Evolutionary conservation across 2,888 invertebrate genomes (phyloP), one percentile per base, ranked within the genome.

Genomic region (Tuberolachnus salignus): DNA sequence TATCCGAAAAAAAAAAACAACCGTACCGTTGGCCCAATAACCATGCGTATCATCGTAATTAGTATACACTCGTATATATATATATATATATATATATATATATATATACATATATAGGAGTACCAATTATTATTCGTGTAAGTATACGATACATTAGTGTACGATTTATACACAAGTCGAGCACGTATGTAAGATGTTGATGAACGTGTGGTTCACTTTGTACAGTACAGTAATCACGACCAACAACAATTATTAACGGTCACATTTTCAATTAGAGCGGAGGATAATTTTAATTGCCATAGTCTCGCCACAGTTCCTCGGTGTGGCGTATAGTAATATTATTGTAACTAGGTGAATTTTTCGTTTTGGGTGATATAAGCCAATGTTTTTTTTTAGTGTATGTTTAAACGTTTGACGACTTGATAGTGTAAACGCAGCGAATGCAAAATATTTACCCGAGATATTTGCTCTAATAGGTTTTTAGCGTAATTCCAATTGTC

Each of bases 261-360:
- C 63, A n/a, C 42, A 13, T 67, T 44, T 42, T 59, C 59, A 67
- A 78, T 78, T 46, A 59, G 75, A 78, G 75, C 75, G 75, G 67
- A 69, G 67, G 67, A 67, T 59, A 19, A 67, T 69, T 66, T 23
- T 23, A 73, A 61, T 51, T 63, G 34, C 16, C 9, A n/a, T n/a
- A 6, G 34, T 51, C 21, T 26, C 51, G 3, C 16, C 3, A 4
- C 2, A 34, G 34, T 6, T 6, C 34, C 34, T 6, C 34, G 34
- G 34, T 34, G 6, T 6, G 34, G n/a, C n/a, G n/a, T n/a, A n/a
- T n/a, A n/a, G n/a, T n/a, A n/a, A n/a, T n/a, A n/a, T n/a, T n/a
- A n/a, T n/a, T n/a, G n/a, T n/a, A n/a, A n/a, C n/a, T n/a, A n/a
- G n/a, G n/a, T n/a, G n/a, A n/a, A n/a, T n/a, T n/a, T n/a, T n/a